Percentiles rank a stretch among this genome's conserved stretches.
Evolutionary conservation across 92 coral and sea anemone genomes (phyloP).

Genomic region (Actinernus sp.): DNA sequence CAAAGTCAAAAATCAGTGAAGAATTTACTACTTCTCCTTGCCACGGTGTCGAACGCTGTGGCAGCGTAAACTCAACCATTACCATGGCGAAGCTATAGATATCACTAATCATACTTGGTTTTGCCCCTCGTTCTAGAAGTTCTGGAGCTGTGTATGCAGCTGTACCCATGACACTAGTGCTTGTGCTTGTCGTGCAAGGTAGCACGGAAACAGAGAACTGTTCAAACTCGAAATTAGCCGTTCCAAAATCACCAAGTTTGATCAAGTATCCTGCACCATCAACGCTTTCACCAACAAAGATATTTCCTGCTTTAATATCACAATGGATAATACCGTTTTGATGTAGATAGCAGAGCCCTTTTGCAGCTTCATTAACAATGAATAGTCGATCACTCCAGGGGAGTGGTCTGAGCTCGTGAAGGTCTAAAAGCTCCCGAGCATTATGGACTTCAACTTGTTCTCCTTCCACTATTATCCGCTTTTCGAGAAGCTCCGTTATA

Average conservation of each 20-base stretch:
- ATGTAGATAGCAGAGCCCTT: conserved; percentile 31
- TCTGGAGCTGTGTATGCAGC: conserved; percentile 45
- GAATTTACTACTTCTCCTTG: conserved; percentile 54
- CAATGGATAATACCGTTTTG: conserved; percentile 3
- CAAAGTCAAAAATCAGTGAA: conserved; percentile 14
- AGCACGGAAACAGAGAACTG: conserved; percentile 15
- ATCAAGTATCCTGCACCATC: background rate
- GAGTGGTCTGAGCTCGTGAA: background rate
- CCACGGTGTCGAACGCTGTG: conserved; percentile 47
- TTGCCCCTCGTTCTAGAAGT: conserved; percentile 19
- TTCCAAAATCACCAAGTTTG: conserved; percentile 27
- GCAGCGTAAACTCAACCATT: conserved; percentile 36
- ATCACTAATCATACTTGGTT: conserved; percentile 23
- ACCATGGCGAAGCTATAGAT: conserved; percentile 43
- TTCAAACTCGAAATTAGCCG: conserved; percentile 8
- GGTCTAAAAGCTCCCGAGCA: conserved; percentile 23
- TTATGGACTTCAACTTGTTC: conserved; percentile 4
- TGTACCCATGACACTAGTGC: conserved; percentile 15
- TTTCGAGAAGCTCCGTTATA: conserved; percentile 11
- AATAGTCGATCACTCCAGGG: conserved; percentile 21
- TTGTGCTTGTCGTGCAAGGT: conserved; percentile 17
- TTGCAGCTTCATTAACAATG: background rate
- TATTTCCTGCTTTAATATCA: conserved; percentile 28
- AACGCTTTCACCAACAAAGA: conserved; percentile 5
- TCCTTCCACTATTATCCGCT: conserved; percentile 1